A percentile compares a stretch with the other conserved stretches of the same genome.
phyloP scores from a whole-genome alignment of 2,888 invertebrate genomes.

The Meta bourneti region DNA sequence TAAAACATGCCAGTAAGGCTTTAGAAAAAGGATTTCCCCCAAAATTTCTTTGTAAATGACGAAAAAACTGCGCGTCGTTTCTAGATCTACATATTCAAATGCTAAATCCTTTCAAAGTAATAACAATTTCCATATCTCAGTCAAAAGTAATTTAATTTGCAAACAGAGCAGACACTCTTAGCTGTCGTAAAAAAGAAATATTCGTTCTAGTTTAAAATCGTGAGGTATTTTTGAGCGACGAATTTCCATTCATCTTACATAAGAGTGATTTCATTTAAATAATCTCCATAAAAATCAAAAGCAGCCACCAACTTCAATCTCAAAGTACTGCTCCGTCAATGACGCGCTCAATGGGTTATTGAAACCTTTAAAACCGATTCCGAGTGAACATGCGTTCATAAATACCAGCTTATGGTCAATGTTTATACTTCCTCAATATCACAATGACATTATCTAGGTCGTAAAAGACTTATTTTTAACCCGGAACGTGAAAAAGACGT shows the following conservation, averaged over 20 bases:
- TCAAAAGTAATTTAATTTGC: neutral
- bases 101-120: too few species aligned
- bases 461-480: conserved; percentile 68
- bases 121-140: neutral
- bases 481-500: conserved; percentile 45
- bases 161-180: neutral
- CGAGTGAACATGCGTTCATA: neutral
- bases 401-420: conserved; percentile 52
- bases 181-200: neutral
- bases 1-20: too few species aligned
- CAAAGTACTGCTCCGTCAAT: neutral
- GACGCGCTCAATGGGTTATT: conserved; percentile 24
- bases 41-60: too few species aligned
- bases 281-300: neutral
- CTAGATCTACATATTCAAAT: too few species aligned
- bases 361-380: neutral
- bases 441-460: conserved; percentile 74
- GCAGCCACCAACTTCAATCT: neutral
- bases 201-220: neutral
- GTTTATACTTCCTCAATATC: conserved; percentile 60
- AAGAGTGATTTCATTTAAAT: neutral
- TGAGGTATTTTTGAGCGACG: neutral
- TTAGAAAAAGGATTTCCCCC: too few species aligned
- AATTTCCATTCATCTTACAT: neutral
- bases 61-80: too few species aligned